Base-by-base conservation (phyloP, 2,113 vertebrate genomes). In the Halcyon malimbica region DNA sequence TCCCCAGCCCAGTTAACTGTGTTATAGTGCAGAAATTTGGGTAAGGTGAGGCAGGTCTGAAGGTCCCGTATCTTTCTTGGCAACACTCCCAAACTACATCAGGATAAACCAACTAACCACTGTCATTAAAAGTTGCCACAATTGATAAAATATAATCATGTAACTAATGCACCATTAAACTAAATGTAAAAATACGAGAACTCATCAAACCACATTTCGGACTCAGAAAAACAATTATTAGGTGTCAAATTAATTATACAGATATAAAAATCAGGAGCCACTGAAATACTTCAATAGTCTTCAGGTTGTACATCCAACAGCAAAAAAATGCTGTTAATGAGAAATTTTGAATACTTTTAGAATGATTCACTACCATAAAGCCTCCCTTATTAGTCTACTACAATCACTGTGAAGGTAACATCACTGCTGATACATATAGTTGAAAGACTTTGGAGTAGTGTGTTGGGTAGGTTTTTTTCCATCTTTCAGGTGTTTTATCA, bases 381-480 rank as follows among this genome's bases (percentile, higher is more conserved):
- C n/a, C 70, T 86, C 56, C 23, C 59, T 62, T 26, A 10, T 74
- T 24, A 26, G 44, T 59, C n/a, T 80, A 35, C 39, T 64, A 37
- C 19, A 44, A 4, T 25, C n/a, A 50, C 31, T 59, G 44, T 50
- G 31, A 91, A 78, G n/a, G 37, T 11, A 33, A 50, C 8, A 62
- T 4, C 12, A 70, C 33, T 1, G 18, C 53, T n/a, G 37, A 84
- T 10, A 62, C 26, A 76, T 0, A 44, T 4, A 7, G 70, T 13
- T 1, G 0, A 10, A 2, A 88, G 35, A 56, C 50, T 33, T 26
- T 1, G 2, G 16, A 3, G 10, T 20, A 26, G 11, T 11, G 11
- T 23, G 46, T 48, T 48, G 24, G 24, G 24, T 48, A 11, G 10
- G 25, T 18, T 20, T 74, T 46, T 17, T 13, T 13, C 50, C 20